Evolutionary conservation across 2,888 invertebrate species (phyloP).

Genomic region (Drosophila longiperda): DNA sequence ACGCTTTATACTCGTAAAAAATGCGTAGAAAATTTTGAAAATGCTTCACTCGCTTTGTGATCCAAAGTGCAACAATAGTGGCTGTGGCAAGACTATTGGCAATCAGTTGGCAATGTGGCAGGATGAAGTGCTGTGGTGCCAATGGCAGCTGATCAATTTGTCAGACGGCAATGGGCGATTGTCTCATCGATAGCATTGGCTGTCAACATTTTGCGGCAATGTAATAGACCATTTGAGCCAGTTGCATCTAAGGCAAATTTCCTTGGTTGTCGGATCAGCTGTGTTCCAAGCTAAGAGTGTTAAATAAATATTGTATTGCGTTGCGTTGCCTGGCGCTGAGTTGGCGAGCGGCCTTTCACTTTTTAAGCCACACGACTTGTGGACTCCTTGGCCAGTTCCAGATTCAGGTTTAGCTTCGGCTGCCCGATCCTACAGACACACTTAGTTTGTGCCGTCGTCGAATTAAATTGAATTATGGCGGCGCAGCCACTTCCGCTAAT

Average conservation of each 20-base stretch:
- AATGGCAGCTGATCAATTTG: slow-evolving; percentile 53
- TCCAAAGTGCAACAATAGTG: neutral
- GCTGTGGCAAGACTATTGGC: neutral
- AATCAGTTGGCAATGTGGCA: slow-evolving; percentile 30
- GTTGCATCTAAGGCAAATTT: slow-evolving; percentile 26
- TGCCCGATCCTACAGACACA: slow-evolving; percentile 55
- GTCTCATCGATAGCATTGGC: slow-evolving; percentile 46
- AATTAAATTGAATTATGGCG: slow-evolving; percentile 55
- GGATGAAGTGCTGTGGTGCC: slow-evolving; percentile 36
- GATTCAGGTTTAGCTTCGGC: slow-evolving; percentile 17
- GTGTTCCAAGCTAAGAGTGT: slow-evolving; percentile 28
- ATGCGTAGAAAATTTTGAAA: neutral
- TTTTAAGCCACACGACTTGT: slow-evolving; percentile 29
- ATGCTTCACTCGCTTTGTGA: neutral
- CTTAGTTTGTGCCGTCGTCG: slow-evolving; percentile 9
- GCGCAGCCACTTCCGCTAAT: slow-evolving; percentile 57
- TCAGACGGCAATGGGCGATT: slow-evolving; percentile 49
- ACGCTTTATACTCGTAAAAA: neutral
- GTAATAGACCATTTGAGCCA: slow-evolving; percentile 4
- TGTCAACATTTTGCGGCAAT: slow-evolving; percentile 25
- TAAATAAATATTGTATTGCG: slow-evolving; percentile 29
- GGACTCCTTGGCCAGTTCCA: slow-evolving; percentile 38
- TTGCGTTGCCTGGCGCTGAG: neutral
- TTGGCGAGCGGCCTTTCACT: slow-evolving; percentile 61
- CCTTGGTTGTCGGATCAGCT: slow-evolving; percentile 18